Evolutionary conservation across 1,140 invertebrate species (phyloP), one percentile per base, ranked within the genome.

Genomic region (Colletes latitarsis): DNA sequence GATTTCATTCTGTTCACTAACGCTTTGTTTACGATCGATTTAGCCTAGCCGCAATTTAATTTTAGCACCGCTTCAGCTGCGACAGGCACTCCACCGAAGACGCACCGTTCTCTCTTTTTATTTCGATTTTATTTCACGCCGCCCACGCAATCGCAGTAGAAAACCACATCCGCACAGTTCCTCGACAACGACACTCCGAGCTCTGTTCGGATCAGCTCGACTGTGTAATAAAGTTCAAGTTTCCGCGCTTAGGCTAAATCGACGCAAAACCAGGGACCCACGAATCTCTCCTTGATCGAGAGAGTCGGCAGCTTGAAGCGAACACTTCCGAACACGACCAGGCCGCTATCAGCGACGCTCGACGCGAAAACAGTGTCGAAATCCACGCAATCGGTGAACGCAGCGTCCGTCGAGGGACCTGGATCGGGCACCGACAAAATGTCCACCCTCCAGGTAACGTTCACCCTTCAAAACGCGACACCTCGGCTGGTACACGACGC

Each of bases 391-490:
- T 86, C 85, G 52, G 82, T 88, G 19, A 90, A 86, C 46, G 21
- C 82, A 4, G 30, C 75, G 67, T 14, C 83, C 46, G 83, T 62
- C 14, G 90, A 89, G 39, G 64, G 30, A n/a, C 14, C 84, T 14
- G 46, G 81, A 79, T 64, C 82, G 8, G 85, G 87, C 52, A 90
- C 92, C 19, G 92, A 93, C 30, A 93, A 93, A 88, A 93, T 93
- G 91, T 90, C 92, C 10, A 93, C 92, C 0, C 88, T 93, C 6
- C 93, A 93, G 89, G 93, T 93, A 85, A 39, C 15, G 43, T n/a
- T 77, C 30, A 63, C 15, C 55, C 6, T 52, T 30, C 14, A n/a
- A 66, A 46, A 6, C 43, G 43, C 43, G 43, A 46, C 43, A 46
- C 43, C 43, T 46, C 9, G 6, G 43, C 43, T 46, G 6, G 43